Conservation (phyloP, 2,888 invertebrate species). For the Apoderus coryli region DNA sequence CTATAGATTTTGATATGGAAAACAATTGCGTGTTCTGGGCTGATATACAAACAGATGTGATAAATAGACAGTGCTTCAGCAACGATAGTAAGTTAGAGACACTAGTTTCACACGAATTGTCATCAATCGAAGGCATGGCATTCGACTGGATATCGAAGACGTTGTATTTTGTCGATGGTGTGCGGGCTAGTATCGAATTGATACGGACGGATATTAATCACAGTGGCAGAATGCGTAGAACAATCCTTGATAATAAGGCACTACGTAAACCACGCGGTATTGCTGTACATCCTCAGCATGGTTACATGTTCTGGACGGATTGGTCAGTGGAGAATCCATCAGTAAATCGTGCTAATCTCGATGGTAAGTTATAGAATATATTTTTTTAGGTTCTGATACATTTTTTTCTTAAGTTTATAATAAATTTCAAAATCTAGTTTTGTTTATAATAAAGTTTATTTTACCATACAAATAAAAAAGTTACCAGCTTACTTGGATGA, state of each 20-base stretch:
- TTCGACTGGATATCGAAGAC: slow-evolving; percentile 79
- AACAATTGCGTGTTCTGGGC: slow-evolving; percentile 84
- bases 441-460: too few species aligned
- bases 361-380: too few species aligned
- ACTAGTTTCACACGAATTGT: slow-evolving; percentile 57
- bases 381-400: too few species aligned
- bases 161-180: slow-evolving; percentile 77
- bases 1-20: slow-evolving; percentile 72
- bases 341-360: slow-evolving; percentile 64
- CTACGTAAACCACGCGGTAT: slow-evolving; percentile 42
- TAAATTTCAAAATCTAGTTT: too few species aligned
- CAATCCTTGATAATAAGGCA: slow-evolving; percentile 51
- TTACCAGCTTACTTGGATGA: too few species aligned
- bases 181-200: slow-evolving; percentile 64
- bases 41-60: slow-evolving; percentile 65
- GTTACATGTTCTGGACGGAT: slow-evolving; percentile 78
- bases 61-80: slow-evolving; percentile 58
- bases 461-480: too few species aligned
- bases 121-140: slow-evolving; percentile 78
- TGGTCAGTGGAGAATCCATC: slow-evolving; percentile 69
- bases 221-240: slow-evolving; percentile 58
- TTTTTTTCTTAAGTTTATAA: too few species aligned
- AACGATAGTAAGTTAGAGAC: slow-evolving; percentile 49
- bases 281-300: slow-evolving; percentile 67
- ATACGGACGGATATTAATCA: slow-evolving; percentile 50